Evolutionary conservation across 2,888 invertebrate genomes (phyloP).

Genomic region (Cataglyphis livida): DNA sequence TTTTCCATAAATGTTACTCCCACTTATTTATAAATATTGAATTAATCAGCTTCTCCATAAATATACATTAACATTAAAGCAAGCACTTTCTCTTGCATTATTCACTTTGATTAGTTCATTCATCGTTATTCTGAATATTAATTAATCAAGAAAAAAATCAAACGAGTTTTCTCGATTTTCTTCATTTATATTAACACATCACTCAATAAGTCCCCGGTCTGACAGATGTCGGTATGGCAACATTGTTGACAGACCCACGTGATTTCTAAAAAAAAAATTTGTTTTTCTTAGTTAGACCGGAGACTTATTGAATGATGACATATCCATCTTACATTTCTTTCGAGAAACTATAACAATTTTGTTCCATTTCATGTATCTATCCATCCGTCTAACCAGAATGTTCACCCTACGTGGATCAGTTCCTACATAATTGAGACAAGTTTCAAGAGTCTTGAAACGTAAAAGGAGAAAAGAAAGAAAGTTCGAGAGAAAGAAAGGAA

Average conservation of each 20-base stretch:
- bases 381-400: neutral
- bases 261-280: no score
- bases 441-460: neutral
- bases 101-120: neutral
- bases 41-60: neutral
- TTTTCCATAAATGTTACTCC: neutral
- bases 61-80: neutral
- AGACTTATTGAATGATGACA: no score
- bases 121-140: constrained; percentile 20
- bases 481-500: neutral
- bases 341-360: neutral
- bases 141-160: neutral
- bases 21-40: neutral
- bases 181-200: no score
- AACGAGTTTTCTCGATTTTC: neutral
- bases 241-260: no score
- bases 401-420: neutral
- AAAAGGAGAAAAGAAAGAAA: neutral
- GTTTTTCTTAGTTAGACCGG: no score
- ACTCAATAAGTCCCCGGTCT: no score
- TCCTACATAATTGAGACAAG: neutral
- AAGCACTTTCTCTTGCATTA: no score
- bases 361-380: neutral
- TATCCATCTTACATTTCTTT: neutral
- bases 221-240: no score